Evolutionary conservation across 2,888 invertebrate species (phyloP), one percentile per base, ranked within the genome.

Genomic region (Priocnemis perturbator): DNA sequence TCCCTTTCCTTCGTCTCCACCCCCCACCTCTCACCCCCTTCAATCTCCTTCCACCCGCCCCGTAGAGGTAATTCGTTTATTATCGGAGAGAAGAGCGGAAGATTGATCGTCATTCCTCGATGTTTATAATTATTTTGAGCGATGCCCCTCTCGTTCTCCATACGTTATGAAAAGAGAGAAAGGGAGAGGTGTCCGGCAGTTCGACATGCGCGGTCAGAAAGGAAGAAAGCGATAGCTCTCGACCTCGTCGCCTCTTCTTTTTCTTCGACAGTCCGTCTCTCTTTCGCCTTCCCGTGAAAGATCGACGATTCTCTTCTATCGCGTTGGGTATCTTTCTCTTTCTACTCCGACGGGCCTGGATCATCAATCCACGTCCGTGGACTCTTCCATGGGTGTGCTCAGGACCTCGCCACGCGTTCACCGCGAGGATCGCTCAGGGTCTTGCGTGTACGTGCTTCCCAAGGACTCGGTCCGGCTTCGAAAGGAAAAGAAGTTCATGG

Each of bases 41-140:
- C 63, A 20, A 15, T 50, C 60, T 57, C 48, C 37, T 50, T 47
- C 59, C 30, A 15, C 69, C 64, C 37, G 37, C 37, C n/a, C n/a
- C 11, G 37, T 37, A 15, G 15, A 47, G 47, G 73, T 77, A 82
- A 85, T 85, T 84, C 85, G 82, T 84, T 84, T 83, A 85, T 81
- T 80, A 85, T 81, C 81, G 74, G 76, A 71, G 62, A 61, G 62
- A 61, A 69, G 69, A 57, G 65, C 69, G 72, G 74, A 85, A 83
- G 85, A 85, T 85, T 85, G 81, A 85, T 85, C 83, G 81, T 83
- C 83, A 81, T 81, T 79, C 74, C 79, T 77, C 76, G 71, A 78
- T 83, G 80, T 77, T 81, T 81, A 74, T 83, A 84, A 85, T 85
- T 83, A 85, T 85, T 85, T 79, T 80, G 81, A 83, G 76, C 76